Evolutionary conservation across 2,113 vertebrate species (phyloP).

Genomic region (Camelus bactrianus): DNA sequence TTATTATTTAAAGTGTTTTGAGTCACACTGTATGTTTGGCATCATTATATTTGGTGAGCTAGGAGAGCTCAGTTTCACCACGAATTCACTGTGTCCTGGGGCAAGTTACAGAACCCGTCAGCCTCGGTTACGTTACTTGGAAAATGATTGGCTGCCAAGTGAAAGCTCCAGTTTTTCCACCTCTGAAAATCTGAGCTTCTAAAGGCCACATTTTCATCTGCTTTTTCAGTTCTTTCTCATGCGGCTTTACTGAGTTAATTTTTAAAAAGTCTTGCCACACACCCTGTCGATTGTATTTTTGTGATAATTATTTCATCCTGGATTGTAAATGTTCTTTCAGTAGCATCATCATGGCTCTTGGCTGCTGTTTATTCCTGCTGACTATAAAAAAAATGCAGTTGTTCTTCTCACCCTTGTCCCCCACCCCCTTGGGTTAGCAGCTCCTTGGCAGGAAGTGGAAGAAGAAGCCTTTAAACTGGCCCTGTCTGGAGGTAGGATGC

Average conservation of each 20-base stretch:
- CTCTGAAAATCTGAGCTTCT: background rate
- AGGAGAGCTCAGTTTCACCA: background rate
- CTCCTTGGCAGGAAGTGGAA: background rate
- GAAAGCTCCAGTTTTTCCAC: background rate
- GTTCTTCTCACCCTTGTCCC: background rate
- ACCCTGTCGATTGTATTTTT: background rate
- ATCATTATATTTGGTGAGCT: background rate
- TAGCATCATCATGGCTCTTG: background rate
- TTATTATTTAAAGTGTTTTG: background rate
- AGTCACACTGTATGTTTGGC: background rate
- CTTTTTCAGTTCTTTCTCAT: background rate
- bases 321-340: slow-evolving; percentile 1
- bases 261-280: background rate
- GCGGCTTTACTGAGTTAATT: background rate
- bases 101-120: background rate
- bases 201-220: background rate
- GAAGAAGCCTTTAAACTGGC: background rate
- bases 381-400: background rate
- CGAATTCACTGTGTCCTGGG: background rate
- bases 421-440: background rate
- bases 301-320: slow-evolving; percentile 13
- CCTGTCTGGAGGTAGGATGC: background rate
- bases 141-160: background rate
- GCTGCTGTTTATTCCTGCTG: slow-evolving; percentile 10
- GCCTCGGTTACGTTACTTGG: background rate